Conservation (phyloP, 2,888 invertebrate species). For the Hypena proboscidalis region DNA sequence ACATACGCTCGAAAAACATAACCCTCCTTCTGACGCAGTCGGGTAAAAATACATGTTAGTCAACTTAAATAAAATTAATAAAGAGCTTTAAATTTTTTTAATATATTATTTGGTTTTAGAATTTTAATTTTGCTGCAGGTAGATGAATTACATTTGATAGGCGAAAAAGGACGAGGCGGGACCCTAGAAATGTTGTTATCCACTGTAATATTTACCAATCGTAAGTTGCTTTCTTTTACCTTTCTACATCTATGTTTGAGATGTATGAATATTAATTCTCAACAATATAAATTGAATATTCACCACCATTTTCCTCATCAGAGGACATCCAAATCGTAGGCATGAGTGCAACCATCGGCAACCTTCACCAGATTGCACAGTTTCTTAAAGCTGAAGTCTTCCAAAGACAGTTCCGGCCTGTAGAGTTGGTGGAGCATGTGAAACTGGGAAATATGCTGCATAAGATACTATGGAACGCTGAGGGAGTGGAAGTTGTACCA, state of each 20-base stretch:
- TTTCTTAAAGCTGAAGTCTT: conserved; percentile 94
- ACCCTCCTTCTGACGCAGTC: no score
- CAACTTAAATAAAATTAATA: no score
- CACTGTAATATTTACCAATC: conserved; percentile 89
- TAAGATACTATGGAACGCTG: conserved; percentile 66
- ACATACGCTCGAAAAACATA: no score
- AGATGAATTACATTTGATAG: conserved; percentile 97
- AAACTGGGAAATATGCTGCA: conserved; percentile 87
- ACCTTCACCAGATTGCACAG: conserved; percentile 91
- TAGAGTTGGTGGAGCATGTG: conserved; percentile 92
- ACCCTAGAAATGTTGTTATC: conserved; percentile 93
- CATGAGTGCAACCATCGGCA: conserved; percentile 99
- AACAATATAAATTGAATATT: background rate
- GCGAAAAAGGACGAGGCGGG: conserved; percentile 94
- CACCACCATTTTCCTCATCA: conserved; percentile 26
- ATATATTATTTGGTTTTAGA: no score
- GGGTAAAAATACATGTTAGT: no score
- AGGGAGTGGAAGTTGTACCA: conserved; percentile 57
- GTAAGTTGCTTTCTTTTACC: conserved; percentile 75
- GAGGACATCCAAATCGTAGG: conserved; percentile 93
- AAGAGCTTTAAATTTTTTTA: no score
- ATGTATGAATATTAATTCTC: background rate
- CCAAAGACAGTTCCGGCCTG: conserved; percentile 94
- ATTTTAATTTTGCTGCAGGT: conserved; percentile 69
- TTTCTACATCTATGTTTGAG: background rate